A percentile compares a stretch with the other conserved stretches of the same genome.
Conservation (phyloP, 2,888 invertebrate species). For the Diplazon laetatorius region DNA sequence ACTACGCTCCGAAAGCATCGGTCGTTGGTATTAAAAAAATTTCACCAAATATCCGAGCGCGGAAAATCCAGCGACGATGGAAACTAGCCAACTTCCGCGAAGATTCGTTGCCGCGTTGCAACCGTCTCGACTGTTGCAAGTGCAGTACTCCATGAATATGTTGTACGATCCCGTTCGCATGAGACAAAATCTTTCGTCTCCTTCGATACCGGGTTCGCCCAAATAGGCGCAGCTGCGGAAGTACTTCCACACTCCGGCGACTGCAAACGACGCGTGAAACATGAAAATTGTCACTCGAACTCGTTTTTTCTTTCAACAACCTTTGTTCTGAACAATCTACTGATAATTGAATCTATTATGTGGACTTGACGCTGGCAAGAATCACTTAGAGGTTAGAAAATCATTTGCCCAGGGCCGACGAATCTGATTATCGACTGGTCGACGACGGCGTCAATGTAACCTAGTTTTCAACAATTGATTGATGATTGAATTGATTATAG, state of each 20-base stretch:
- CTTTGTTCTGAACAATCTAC: too few species aligned
- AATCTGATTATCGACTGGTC: too few species aligned
- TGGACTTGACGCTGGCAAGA: too few species aligned
- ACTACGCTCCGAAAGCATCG: neutral
- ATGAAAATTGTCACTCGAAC: constrained; percentile 22
- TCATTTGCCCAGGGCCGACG: too few species aligned
- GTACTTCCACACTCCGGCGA: constrained; percentile 94
- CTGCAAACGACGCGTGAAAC: constrained; percentile 83
- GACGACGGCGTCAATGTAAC: too few species aligned
- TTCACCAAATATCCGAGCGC: constrained; percentile 62
- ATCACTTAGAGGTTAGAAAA: too few species aligned
- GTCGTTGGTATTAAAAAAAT: constrained; percentile 23
- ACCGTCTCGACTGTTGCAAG: constrained; percentile 96
- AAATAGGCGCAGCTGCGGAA: constrained; percentile 94
- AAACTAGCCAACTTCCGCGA: constrained; percentile 65
- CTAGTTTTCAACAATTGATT: too few species aligned
- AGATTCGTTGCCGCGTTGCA: constrained; percentile 87
- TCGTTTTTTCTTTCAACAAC: constrained; percentile 13
- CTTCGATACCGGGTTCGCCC: constrained; percentile 94
- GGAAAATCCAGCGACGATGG: constrained; percentile 50
- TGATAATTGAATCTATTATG: too few species aligned
- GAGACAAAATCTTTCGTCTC: constrained; percentile 94
- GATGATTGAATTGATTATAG: too few species aligned
- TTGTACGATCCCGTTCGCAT: constrained; percentile 96
- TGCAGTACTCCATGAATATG: constrained; percentile 96